A percentile compares a stretch with the other conserved stretches of the same genome.
Evolutionary conservation across 2,797 vertebrate genomes (phyloP).

Genomic region (Characodon lateralis): DNA sequence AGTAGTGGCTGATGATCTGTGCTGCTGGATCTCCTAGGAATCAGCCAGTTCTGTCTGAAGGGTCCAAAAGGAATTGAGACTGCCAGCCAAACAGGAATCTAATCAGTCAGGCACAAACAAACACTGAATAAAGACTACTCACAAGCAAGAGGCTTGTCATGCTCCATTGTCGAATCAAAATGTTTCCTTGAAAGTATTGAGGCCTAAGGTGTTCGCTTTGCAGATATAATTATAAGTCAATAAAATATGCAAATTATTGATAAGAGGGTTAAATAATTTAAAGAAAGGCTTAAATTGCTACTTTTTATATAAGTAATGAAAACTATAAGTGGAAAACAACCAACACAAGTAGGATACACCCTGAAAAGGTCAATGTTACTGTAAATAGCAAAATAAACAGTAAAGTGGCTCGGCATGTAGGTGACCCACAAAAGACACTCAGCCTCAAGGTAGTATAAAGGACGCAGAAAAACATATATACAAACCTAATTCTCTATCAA

Average conservation of each 20-base stretch:
- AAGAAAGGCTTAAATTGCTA: conserved; percentile 21
- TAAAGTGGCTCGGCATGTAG: conserved; percentile 66
- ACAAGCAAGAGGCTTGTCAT: conserved; percentile 62
- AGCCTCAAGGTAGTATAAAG: conserved; percentile 71
- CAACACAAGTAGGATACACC: conserved; percentile 57
- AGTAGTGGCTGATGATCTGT: conserved; percentile 64
- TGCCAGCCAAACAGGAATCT: conserved; percentile 70
- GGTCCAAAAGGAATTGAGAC: conserved; percentile 65
- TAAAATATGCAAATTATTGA: conserved; percentile 57
- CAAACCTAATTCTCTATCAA: conserved; percentile 22
- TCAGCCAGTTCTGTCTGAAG: conserved; percentile 65
- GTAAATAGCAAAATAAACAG: conserved; percentile 68
- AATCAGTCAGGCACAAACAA: conserved; percentile 74
- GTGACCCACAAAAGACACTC: conserved; percentile 78
- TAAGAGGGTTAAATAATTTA: conserved; percentile 53
- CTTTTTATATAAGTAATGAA: neutral
- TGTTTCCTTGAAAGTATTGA: conserved; percentile 48
- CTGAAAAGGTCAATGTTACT: conserved; percentile 55
- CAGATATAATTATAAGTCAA: conserved; percentile 55
- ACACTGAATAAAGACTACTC: conserved; percentile 67
- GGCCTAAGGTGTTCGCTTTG: conserved; percentile 65
- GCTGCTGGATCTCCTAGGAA: conserved; percentile 65
- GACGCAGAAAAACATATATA: conserved; percentile 54
- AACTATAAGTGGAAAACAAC: conserved; percentile 9
- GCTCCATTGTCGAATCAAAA: conserved; percentile 67